A percentile compares a stretch with the other conserved stretches of the same genome.
Evolutionary conservation across 2,888 invertebrate genomes (phyloP).

Genomic region (Chrysina gloriosa): DNA sequence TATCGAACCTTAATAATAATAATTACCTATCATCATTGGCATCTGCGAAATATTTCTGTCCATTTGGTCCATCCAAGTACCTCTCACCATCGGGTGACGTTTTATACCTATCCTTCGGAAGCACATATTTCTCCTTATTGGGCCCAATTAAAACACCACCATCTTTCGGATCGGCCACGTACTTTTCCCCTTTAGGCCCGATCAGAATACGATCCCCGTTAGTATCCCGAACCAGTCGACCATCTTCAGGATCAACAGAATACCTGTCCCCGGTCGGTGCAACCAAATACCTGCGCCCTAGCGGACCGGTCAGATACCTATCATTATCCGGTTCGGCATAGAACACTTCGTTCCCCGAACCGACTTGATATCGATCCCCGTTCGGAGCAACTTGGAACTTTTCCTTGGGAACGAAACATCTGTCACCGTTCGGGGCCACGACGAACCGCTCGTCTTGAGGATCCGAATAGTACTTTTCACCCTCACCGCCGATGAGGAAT

Average conservation of each 20-base stretch:
- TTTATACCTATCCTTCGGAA: conserved; percentile 36
- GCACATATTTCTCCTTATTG: conserved; percentile 33
- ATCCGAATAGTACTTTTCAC: conserved; percentile 40
- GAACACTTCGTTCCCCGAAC: conserved; percentile 18
- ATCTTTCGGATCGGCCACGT: conserved; percentile 33
- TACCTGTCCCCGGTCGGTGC: conserved; percentile 29
- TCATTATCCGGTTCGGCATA: conserved; percentile 38
- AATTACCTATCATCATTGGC: conserved; percentile 38
- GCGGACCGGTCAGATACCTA: conserved; percentile 21
- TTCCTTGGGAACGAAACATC: conserved; percentile 40
- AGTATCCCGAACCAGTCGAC: conserved; percentile 28
- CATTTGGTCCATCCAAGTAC: conserved; percentile 32
- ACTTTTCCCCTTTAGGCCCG: conserved; percentile 39
- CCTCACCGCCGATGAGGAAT: conserved; percentile 38
- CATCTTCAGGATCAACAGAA: conserved; percentile 39
- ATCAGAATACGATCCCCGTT: conserved; percentile 30
- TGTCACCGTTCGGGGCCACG: conserved; percentile 37
- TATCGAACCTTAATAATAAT: background rate
- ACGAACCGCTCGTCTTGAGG: conserved; percentile 40
- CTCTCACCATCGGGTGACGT: conserved; percentile 32
- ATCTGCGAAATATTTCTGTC: conserved; percentile 39
- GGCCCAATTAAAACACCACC: conserved; percentile 34
- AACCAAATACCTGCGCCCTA: conserved; percentile 25
- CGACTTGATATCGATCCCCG: conserved; percentile 38
- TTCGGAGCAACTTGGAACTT: conserved; percentile 30